These are phyloP conservation scores for Muricea muricata DNA, from an alignment of 92 coral and sea anemone genomes.

Conservation along the genomic window DNA sequence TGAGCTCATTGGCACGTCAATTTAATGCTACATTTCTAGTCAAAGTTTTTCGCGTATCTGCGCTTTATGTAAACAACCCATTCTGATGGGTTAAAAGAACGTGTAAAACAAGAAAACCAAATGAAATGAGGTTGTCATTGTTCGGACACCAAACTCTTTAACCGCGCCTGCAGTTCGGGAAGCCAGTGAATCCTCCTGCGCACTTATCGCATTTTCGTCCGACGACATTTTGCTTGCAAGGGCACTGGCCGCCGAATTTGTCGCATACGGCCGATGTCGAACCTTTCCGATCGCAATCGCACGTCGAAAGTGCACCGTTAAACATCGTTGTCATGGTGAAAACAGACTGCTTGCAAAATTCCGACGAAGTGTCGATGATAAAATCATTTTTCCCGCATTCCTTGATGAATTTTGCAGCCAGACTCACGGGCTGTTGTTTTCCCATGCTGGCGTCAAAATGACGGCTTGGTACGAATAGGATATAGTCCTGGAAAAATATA, in stretches of 20 bases:
- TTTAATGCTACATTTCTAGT: too few relatives aligned
- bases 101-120: neutral
- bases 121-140: neutral
- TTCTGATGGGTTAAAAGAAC: neutral
- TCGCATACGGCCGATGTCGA: conserved; percentile 72
- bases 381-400: conserved; percentile 76
- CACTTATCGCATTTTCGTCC: conserved; percentile 93
- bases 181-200: conserved; percentile 81
- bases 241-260: conserved; percentile 93
- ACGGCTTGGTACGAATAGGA: conserved; percentile 77
- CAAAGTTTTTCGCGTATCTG: neutral
- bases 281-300: conserved; percentile 84
- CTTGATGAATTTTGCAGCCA: conserved; percentile 71
- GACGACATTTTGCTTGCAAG: conserved; percentile 81
- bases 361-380: conserved; percentile 72
- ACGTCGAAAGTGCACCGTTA: conserved; percentile 75
- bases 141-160: neutral
- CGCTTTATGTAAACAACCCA: neutral
- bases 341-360: conserved; percentile 78
- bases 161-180: conserved; percentile 73
- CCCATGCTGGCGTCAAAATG: conserved; percentile 74
- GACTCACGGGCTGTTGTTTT: conserved; percentile 80
- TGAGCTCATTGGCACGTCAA: too few relatives aligned
- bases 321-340: conserved; percentile 80
- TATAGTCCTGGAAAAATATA: conserved; percentile 72